phyloP scores from a whole-genome alignment of 2,888 invertebrate genomes.

The Tenthredo distinguenda region DNA sequence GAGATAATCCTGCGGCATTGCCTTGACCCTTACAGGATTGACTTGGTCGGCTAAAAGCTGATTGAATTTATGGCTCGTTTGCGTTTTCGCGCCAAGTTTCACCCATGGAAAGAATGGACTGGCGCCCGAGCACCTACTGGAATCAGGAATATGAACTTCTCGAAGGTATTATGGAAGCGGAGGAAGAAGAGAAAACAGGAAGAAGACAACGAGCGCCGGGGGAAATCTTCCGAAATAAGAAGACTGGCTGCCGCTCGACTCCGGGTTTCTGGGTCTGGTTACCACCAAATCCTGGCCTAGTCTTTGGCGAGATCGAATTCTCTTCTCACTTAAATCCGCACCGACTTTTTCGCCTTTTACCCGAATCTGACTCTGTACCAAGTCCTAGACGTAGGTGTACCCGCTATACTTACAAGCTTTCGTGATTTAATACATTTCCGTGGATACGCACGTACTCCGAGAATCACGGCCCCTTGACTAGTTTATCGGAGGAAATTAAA shows the following conservation, averaged over 20 bases:
- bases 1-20: conserved; percentile 5
- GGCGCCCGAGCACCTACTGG: not conserved
- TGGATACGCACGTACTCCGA: not conserved
- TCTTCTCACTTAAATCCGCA: conserved; percentile 1
- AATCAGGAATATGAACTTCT: conserved; percentile 26
- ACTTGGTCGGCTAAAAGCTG: not conserved
- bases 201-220: conserved; percentile 71
- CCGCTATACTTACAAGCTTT: not conserved
- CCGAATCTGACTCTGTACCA: not conserved
- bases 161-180: conserved; percentile 55
- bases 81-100: not conserved
- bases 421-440: not conserved
- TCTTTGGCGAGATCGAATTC: conserved; percentile 26
- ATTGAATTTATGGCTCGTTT: not conserved
- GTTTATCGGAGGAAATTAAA: conserved; percentile 19
- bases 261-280: conserved; percentile 41
- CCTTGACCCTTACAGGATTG: not conserved
- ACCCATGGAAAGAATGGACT: not conserved
- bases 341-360: not conserved
- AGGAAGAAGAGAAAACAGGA: conserved; percentile 57
- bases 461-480: not conserved
- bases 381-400: not conserved
- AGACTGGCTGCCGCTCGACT: conserved; percentile 56
- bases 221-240: conserved; percentile 73
- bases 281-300: conserved; percentile 43